Evolutionary conservation across 1,140 invertebrate species (phyloP).

Genomic region (Euschistus heros): DNA sequence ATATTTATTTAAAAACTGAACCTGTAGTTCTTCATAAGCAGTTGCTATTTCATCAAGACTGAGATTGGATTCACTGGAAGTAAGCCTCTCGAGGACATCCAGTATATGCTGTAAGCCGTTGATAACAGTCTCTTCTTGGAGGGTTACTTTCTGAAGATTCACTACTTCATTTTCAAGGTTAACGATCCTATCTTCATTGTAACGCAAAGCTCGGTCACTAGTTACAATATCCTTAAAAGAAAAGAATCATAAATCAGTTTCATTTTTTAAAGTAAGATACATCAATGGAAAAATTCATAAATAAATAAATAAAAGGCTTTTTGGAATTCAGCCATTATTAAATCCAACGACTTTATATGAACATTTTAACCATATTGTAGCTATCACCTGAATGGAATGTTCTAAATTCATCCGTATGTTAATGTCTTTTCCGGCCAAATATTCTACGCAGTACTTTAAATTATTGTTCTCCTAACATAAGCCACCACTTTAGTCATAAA

Average conservation of each 20-base stretch:
- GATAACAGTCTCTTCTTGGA: conserved; percentile 63
- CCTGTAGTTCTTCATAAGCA: conserved; percentile 63
- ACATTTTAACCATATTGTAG: too few species aligned
- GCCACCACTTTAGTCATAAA: too few species aligned
- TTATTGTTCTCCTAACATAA: too few species aligned
- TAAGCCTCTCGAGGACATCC: conserved; percentile 54
- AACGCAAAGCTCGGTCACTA: conserved; percentile 67
- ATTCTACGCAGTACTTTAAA: too few species aligned
- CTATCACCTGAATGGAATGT: too few species aligned
- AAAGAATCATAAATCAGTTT: conserved; percentile 1
- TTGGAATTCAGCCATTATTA: too few species aligned
- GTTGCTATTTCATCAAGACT: conserved; percentile 58
- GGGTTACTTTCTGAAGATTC: conserved; percentile 54
- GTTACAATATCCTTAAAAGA: conserved; percentile 67
- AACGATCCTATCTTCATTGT: conserved; percentile 64
- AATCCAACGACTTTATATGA: too few species aligned
- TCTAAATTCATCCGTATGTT: too few species aligned
- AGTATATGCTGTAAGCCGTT: conserved; percentile 60
- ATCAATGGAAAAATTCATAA: background rate
- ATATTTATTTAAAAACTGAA: conserved; percentile 30
- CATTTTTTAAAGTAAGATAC: background rate
- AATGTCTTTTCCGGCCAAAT: too few species aligned
- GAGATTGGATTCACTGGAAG: conserved; percentile 39
- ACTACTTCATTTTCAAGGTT: conserved; percentile 69
- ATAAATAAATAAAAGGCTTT: too few species aligned